These are phyloP conservation scores for Dyspetes luteomarginatus DNA, from an alignment of 2,888 invertebrate species.

Conservation along the genomic window DNA sequence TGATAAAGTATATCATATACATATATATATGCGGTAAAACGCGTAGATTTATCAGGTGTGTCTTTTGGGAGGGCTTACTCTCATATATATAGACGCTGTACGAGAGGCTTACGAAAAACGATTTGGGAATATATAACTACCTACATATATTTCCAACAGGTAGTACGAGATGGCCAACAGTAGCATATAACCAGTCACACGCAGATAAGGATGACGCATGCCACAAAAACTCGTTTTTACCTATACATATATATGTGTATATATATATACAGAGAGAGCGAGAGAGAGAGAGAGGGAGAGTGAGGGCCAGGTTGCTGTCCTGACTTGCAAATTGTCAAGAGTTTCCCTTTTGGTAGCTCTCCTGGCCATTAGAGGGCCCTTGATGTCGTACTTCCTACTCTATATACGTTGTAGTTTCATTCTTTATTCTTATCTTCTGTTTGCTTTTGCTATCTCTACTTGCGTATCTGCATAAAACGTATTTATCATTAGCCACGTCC, in stretches of 20 bases:
- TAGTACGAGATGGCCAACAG: slow-evolving; percentile 43
- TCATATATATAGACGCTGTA: background rate
- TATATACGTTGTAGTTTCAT: too few relatives aligned
- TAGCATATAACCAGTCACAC: slow-evolving; percentile 48
- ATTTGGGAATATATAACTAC: slow-evolving; percentile 9
- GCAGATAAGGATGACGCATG: slow-evolving; percentile 64
- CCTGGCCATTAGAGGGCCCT: too few relatives aligned
- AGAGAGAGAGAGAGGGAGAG: too few relatives aligned
- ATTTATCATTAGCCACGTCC: too few relatives aligned
- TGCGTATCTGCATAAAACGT: too few relatives aligned
- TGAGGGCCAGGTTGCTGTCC: too few relatives aligned
- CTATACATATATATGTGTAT: slow-evolving; percentile 25
- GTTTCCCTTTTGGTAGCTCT: too few relatives aligned
- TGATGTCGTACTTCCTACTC: too few relatives aligned
- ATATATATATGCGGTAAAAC: slow-evolving; percentile 53
- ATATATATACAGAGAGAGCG: slow-evolving; percentile 10
- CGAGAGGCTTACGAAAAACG: slow-evolving; percentile 10
- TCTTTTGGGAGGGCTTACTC: background rate
- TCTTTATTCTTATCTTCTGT: too few relatives aligned
- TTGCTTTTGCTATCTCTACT: too few relatives aligned
- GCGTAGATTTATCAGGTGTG: background rate
- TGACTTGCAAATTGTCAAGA: too few relatives aligned
- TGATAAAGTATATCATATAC: slow-evolving; percentile 58
- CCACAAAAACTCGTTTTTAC: slow-evolving; percentile 61
- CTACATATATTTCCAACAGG: slow-evolving; percentile 32